Evolutionary conservation across 1,140 invertebrate species (phyloP).

Genomic region (Meloidogyne chitwoodi): DNA sequence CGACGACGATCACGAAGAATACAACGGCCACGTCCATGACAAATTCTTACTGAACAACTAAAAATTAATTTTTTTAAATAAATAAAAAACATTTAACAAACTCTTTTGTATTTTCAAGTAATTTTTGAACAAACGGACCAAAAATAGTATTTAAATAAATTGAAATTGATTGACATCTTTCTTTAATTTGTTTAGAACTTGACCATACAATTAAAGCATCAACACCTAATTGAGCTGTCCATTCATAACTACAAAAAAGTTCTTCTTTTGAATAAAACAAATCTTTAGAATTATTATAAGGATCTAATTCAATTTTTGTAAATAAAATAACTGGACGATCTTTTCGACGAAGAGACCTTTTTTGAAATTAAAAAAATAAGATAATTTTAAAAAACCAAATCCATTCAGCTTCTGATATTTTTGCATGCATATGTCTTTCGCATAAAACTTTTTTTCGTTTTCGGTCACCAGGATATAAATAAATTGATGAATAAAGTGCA

Average conservation of each 20-base stretch:
- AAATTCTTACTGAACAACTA: slow-evolving; percentile 10
- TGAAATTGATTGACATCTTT: slow-evolving; percentile 25
- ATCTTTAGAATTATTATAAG: slow-evolving; percentile 20
- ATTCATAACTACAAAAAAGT: slow-evolving; percentile 37
- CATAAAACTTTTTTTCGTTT: neutral
- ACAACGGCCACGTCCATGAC: slow-evolving; percentile 14
- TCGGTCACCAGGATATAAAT: slow-evolving; percentile 32
- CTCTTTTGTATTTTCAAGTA: slow-evolving; percentile 8
- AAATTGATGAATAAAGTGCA: slow-evolving; percentile 41
- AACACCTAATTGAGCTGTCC: slow-evolving; percentile 35
- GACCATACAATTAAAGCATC: slow-evolving; percentile 36
- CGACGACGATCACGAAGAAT: slow-evolving; percentile 16
- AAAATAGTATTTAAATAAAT: slow-evolving; percentile 19
- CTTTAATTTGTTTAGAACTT: slow-evolving; percentile 29
- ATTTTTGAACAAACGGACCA: slow-evolving; percentile 24
- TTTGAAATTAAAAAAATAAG: neutral
- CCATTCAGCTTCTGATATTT: slow-evolving; percentile 32
- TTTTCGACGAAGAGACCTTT: slow-evolving; percentile 16
- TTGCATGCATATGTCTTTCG: slow-evolving; percentile 32
- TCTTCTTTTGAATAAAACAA: slow-evolving; percentile 33
- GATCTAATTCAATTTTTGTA: slow-evolving; percentile 39
- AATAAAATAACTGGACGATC: slow-evolving; percentile 43
- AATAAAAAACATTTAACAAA: neutral
- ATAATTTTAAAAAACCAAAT: neutral
- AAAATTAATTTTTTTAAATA: neutral